phyloP scores from a whole-genome alignment of 2,888 invertebrate genomes.

The Drosophila maculinotata region DNA sequence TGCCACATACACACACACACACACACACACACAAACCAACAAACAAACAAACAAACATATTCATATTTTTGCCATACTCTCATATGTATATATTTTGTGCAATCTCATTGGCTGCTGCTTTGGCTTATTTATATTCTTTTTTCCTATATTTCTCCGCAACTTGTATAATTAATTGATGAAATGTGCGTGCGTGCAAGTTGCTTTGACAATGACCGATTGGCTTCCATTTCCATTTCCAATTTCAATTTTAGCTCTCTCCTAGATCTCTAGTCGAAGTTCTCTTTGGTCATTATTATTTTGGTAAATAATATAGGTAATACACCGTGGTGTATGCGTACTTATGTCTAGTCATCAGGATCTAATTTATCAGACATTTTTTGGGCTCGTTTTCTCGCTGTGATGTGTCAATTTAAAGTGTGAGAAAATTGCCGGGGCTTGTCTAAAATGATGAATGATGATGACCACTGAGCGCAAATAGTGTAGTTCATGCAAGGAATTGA shows the following conservation, averaged over 20 bases:
- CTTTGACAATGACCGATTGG: conserved; percentile 83
- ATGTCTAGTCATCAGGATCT: conserved; percentile 79
- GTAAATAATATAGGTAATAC: background rate
- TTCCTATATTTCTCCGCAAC: conserved; percentile 26
- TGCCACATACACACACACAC: conserved; percentile 65
- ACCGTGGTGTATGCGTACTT: conserved; percentile 22
- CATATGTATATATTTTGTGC: conserved; percentile 54
- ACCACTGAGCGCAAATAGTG: conserved; percentile 3
- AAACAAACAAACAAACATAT: conserved; percentile 21
- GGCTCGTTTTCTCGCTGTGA: conserved; percentile 45
- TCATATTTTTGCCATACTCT: conserved; percentile 44
- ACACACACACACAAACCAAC: background rate
- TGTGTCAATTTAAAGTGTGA: conserved; percentile 81
- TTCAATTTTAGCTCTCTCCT: conserved; percentile 22
- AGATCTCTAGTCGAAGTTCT: conserved; percentile 21
- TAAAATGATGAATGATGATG: conserved; percentile 58
- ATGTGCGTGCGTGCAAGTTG: conserved; percentile 63
- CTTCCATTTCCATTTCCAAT: conserved; percentile 52
- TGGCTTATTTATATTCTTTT: too few relatives aligned
- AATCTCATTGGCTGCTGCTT: conserved; percentile 62
- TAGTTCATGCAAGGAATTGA: conserved; percentile 15
- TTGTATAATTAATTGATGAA: conserved; percentile 83
- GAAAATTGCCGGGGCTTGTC: conserved; percentile 62
- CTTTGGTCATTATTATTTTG: conserved; percentile 21
- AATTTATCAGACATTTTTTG: conserved; percentile 73